phyloP scores from a whole-genome alignment of 2,888 invertebrate genomes.

The Apodemia zela region DNA sequence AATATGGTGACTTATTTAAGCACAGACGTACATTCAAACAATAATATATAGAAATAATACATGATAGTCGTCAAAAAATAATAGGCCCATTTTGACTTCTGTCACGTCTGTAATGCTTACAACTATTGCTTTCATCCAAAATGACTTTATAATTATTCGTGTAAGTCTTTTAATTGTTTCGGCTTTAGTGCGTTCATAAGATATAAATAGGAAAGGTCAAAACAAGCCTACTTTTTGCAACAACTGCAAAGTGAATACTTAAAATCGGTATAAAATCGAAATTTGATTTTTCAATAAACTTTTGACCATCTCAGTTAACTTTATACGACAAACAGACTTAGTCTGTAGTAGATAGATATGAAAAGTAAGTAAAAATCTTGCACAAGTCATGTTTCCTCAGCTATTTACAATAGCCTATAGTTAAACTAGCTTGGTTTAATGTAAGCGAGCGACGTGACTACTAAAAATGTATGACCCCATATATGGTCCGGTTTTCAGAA shows the following conservation, averaged over 20 bases:
- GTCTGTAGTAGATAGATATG: too few relatives aligned
- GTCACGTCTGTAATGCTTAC: not conserved
- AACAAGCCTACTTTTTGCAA: not conserved
- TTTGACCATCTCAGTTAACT: not conserved
- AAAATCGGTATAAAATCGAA: not conserved
- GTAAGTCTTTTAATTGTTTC: too few relatives aligned
- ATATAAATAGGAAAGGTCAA: not conserved
- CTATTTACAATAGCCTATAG: too few relatives aligned
- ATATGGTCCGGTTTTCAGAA: too few relatives aligned
- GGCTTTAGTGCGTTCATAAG: not conserved
- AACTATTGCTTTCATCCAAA: too few relatives aligned
- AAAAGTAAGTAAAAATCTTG: too few relatives aligned
- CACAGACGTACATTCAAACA: not conserved
- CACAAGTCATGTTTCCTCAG: too few relatives aligned
- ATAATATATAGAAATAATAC: not conserved
- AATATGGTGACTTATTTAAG: slow-evolving; percentile 10
- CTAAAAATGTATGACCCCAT: too few relatives aligned
- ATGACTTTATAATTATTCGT: too few relatives aligned
- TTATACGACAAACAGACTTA: not conserved
- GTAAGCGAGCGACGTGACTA: too few relatives aligned
- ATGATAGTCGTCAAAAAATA: not conserved
- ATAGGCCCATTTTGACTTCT: not conserved
- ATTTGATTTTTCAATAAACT: not conserved
- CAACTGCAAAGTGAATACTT: not conserved
- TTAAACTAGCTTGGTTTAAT: too few relatives aligned